phyloP scores from a whole-genome alignment of 2,888 invertebrate genomes.

The Marronus borbonicus region DNA sequence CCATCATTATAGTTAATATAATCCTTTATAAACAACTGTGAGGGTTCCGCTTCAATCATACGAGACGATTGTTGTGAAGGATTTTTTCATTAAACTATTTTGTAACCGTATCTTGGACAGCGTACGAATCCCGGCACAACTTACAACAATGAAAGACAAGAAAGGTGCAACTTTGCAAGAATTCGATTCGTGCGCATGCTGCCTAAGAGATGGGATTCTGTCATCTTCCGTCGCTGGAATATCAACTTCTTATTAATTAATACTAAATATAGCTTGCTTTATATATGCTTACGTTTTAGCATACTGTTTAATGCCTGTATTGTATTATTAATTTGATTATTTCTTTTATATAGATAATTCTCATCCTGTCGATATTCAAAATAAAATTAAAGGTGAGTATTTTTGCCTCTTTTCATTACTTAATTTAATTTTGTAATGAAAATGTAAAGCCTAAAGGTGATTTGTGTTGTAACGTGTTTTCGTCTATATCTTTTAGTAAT shows the following conservation, averaged over 20 bases:
- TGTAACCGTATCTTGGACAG: too few relatives aligned
- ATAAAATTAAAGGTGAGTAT: constrained; percentile 69
- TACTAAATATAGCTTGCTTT: not conserved
- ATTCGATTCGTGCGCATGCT: too few relatives aligned
- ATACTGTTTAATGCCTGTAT: not conserved
- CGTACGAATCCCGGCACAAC: too few relatives aligned
- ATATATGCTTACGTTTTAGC: constrained; percentile 31
- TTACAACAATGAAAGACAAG: too few relatives aligned
- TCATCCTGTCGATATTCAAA: constrained; percentile 64
- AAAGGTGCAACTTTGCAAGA: too few relatives aligned
- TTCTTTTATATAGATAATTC: constrained; percentile 59
- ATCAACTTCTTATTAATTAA: not conserved
- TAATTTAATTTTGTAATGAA: constrained; percentile 27
- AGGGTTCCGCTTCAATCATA: too few relatives aligned
- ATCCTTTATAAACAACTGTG: too few relatives aligned
- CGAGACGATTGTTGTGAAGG: too few relatives aligned
- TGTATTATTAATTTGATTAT: constrained; percentile 39
- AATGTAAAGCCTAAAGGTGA: not conserved
- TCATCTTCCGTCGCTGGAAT: constrained; percentile 9
- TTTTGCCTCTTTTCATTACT: constrained; percentile 9
- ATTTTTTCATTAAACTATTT: too few relatives aligned
- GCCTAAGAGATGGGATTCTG: too few relatives aligned
- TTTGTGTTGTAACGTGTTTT: constrained; percentile 40
- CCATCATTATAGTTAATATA: too few relatives aligned
- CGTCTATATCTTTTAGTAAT: constrained; percentile 65